Conservation (phyloP, 1,140 invertebrate genomes). For the Atta texana region DNA sequence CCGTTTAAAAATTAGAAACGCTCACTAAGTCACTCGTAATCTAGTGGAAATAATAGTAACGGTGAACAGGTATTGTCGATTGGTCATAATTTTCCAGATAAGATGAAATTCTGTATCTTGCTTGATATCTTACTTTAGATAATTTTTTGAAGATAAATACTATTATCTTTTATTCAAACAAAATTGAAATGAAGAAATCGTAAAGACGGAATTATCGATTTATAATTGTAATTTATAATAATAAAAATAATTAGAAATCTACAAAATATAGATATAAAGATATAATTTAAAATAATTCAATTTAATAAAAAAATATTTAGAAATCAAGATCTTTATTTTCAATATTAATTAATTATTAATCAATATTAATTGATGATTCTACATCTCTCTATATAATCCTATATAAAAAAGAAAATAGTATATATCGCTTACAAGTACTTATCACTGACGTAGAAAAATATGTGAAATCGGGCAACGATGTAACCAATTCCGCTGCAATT, state of each 20-base stretch:
- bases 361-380: background rate
- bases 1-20: conserved; percentile 27
- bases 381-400: background rate
- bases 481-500: conserved; percentile 68
- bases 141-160: background rate
- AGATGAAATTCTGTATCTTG: background rate
- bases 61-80: conserved; percentile 26
- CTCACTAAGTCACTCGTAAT: conserved; percentile 36
- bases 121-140: background rate
- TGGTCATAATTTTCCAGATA: conserved; percentile 45
- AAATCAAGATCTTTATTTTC: background rate
- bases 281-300: background rate
- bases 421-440: conserved; percentile 2
- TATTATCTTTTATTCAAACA: background rate
- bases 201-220: background rate
- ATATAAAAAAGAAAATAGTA: background rate
- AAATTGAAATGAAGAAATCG: background rate
- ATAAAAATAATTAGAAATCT: background rate
- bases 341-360: background rate
- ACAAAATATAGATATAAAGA: too few species aligned
- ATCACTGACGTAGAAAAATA: conserved; percentile 64
- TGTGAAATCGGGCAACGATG: conserved; percentile 53
- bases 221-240: background rate
- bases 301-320: background rate
- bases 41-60: conserved; percentile 3